Percentiles rank a stretch among this genome's conserved stretches.
These are phyloP conservation scores for Pristiophorus japonicus DNA, from an alignment of 2,113 vertebrate genomes.

Conservation along the genomic window DNA sequence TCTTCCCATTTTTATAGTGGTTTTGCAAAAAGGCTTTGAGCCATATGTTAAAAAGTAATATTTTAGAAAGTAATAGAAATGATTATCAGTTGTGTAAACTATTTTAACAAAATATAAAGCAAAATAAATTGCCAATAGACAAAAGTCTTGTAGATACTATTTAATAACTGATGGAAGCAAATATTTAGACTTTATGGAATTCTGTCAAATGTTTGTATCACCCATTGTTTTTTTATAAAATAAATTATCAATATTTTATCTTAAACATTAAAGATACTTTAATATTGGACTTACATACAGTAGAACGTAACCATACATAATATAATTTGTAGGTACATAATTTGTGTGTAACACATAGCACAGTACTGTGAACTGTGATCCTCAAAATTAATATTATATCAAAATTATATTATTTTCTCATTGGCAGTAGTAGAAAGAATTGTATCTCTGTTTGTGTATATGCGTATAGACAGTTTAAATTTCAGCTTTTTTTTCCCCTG, in stretches of 20 bases:
- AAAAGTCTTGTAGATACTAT: not conserved
- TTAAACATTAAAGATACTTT: not conserved
- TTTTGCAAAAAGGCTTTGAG: not conserved
- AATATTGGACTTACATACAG: not conserved
- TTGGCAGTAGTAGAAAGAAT: not conserved
- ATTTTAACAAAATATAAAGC: not conserved
- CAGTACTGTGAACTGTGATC: not conserved
- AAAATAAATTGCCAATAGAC: not conserved
- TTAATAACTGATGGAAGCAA: not conserved
- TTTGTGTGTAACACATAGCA: not conserved
- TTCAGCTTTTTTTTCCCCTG: not conserved
- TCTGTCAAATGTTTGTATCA: not conserved
- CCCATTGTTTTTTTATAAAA: not conserved
- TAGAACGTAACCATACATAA: not conserved
- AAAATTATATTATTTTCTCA: not conserved
- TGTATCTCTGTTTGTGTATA: not conserved
- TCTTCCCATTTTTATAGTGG: not conserved
- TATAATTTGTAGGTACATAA: not conserved
- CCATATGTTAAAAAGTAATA: not conserved
- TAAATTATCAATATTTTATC: not conserved
- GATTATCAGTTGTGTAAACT: not conserved
- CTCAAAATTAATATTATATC: not conserved
- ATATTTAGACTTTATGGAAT: not conserved
- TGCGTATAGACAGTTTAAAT: not conserved
- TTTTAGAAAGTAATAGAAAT: not conserved